Conservation (phyloP, 2,797 vertebrate species). For the Choloepus didactylus region DNA sequence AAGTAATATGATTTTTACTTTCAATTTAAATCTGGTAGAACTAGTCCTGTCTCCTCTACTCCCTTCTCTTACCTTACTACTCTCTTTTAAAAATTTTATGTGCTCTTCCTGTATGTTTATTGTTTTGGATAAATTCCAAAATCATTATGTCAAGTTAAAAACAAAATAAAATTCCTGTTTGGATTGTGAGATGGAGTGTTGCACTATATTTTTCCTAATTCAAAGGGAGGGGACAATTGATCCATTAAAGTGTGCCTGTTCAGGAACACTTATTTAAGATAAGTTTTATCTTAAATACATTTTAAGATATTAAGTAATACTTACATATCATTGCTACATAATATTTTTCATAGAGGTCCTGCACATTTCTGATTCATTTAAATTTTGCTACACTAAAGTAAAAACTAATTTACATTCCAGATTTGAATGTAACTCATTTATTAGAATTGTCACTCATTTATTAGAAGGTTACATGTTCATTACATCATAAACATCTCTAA, state of each 20-base stretch:
- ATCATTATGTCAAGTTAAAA: conserved; percentile 12
- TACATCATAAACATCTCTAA: neutral
- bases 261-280: neutral
- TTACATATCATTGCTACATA: neutral
- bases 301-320: too few relatives aligned
- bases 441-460: neutral
- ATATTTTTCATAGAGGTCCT: neutral
- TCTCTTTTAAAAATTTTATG: neutral
- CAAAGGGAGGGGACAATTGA: neutral
- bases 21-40: conserved; percentile 8
- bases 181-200: neutral
- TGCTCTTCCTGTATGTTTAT: neutral
- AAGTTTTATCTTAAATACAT: neutral
- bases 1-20: neutral
- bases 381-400: neutral
- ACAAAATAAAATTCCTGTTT: conserved; percentile 30
- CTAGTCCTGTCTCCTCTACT: neutral
- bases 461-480: neutral
- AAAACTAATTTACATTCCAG: conserved; percentile 40
- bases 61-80: neutral
- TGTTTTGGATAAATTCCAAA: neutral
- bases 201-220: neutral
- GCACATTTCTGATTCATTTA: neutral
- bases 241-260: neutral
- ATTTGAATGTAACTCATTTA: neutral